Percentiles rank a stretch among this genome's conserved stretches.
These are phyloP conservation scores for Merluccius polli DNA, from an alignment of 2,797 vertebrate genomes.

Conservation along the genomic window DNA sequence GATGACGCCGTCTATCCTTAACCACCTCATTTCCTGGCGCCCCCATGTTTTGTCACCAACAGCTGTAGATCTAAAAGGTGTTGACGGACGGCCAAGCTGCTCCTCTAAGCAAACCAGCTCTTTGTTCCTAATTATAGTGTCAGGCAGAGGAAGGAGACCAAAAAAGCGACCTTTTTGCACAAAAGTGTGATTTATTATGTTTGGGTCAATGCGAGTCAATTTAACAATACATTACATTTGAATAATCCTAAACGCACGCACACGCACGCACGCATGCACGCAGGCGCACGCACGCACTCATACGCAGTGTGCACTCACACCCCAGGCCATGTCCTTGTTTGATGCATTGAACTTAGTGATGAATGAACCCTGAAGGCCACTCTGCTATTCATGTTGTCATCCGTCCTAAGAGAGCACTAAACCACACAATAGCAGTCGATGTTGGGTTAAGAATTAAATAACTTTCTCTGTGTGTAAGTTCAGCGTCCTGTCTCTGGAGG, in stretches of 20 bases:
- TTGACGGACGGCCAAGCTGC: slow-evolving; percentile 6
- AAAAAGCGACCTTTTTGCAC: background rate
- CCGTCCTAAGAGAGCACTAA: background rate
- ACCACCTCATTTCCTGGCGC: slow-evolving; percentile 18
- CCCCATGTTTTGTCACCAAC: slow-evolving; percentile 44
- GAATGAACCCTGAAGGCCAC: too few species aligned
- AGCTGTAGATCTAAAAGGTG: slow-evolving; percentile 32
- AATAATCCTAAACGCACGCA: background rate
- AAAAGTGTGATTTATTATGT: background rate
- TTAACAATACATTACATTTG: background rate
- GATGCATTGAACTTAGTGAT: background rate
- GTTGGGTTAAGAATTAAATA: background rate
- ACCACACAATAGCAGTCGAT: background rate
- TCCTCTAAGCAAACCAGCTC: background rate
- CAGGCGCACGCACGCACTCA: too few species aligned
- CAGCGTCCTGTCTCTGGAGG: background rate
- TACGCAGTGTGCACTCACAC: too few species aligned
- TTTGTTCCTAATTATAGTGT: background rate
- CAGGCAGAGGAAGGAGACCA: background rate
- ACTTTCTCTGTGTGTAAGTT: background rate
- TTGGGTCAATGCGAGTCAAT: background rate
- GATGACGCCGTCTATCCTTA: background rate
- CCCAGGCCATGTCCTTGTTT: background rate
- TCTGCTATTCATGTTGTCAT: background rate
- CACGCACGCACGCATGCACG: too few species aligned